Conservation (phyloP, 2,113 vertebrate genomes). For the Sebastes fasciatus region DNA sequence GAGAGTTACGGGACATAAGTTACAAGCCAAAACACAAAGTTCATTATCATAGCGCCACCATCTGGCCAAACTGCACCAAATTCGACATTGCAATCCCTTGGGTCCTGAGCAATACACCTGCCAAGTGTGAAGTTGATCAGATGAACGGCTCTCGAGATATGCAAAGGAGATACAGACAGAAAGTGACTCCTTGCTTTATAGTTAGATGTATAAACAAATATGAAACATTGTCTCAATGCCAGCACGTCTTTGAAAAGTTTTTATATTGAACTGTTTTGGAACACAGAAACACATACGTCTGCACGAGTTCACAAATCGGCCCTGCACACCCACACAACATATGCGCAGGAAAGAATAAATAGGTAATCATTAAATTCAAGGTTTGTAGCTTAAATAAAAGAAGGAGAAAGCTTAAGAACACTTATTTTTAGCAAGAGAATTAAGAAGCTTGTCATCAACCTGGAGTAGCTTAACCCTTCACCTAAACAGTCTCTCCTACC, state of each 20-base stretch:
- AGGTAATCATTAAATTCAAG: constrained; percentile 1
- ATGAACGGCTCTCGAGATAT: too few relatives aligned
- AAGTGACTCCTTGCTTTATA: too few relatives aligned
- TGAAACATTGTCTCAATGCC: not conserved
- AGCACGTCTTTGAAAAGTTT: not conserved
- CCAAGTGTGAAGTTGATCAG: too few relatives aligned
- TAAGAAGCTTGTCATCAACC: constrained; percentile 42
- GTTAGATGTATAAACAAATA: not conserved
- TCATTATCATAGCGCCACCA: too few relatives aligned
- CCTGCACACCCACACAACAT: constrained; percentile 6
- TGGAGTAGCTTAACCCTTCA: constrained; percentile 62
- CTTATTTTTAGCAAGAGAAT: constrained; percentile 40
- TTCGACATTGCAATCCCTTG: too few relatives aligned
- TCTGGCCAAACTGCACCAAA: too few relatives aligned
- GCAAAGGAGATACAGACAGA: too few relatives aligned
- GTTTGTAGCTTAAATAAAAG: not conserved
- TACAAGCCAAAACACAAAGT: too few relatives aligned
- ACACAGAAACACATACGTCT: not conserved
- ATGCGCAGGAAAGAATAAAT: constrained; percentile 7
- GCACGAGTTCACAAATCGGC: not conserved
- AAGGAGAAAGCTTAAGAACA: not conserved
- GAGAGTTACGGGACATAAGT: too few relatives aligned
- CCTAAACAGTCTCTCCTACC: constrained; percentile 30
- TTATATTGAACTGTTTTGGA: not conserved
- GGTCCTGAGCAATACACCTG: too few relatives aligned